phyloP scores from a whole-genome alignment of 1,140 invertebrate genomes.

The Drosophila mauritiana region DNA sequence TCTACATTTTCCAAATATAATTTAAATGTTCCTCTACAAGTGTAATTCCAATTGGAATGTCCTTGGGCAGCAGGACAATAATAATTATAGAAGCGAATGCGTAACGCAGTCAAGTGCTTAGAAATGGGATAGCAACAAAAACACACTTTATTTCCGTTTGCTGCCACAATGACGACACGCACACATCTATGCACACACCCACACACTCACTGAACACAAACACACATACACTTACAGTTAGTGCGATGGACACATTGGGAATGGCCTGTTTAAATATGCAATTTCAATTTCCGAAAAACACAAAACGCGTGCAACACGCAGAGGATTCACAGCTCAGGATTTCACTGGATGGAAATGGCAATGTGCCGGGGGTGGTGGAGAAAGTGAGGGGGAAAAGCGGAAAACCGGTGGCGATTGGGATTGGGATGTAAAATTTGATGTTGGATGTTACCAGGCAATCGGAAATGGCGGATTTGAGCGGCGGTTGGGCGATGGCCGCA shows the following conservation, averaged over 20 bases:
- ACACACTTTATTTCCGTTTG: conserved; percentile 64
- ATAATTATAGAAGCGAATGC: conserved; percentile 50
- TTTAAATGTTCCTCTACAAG: not conserved
- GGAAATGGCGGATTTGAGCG: conserved; percentile 57
- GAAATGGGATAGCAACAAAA: conserved; percentile 50
- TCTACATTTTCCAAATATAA: not conserved
- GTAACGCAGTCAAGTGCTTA: conserved; percentile 47
- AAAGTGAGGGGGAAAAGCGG: not conserved
- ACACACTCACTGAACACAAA: not conserved
- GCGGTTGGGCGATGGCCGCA: conserved; percentile 51
- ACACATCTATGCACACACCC: conserved; percentile 3
- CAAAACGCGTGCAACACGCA: conserved; percentile 71
- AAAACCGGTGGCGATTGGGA: conserved; percentile 19
- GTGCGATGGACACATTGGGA: conserved; percentile 36
- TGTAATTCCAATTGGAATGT: conserved; percentile 22
- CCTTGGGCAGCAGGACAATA: conserved; percentile 32
- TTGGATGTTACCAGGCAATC: conserved; percentile 56
- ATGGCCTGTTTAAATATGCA: conserved; percentile 80
- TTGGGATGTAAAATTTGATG: conserved; percentile 62
- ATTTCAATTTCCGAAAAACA: conserved; percentile 82
- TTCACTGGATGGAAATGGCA: conserved; percentile 16
- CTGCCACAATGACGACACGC: conserved; percentile 37
- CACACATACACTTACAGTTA: not conserved
- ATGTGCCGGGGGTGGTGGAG: not conserved
- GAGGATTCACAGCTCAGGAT: conserved; percentile 44